Base-by-base conservation (phyloP, 1,140 invertebrate species). In the Mylabris phalerata region DNA sequence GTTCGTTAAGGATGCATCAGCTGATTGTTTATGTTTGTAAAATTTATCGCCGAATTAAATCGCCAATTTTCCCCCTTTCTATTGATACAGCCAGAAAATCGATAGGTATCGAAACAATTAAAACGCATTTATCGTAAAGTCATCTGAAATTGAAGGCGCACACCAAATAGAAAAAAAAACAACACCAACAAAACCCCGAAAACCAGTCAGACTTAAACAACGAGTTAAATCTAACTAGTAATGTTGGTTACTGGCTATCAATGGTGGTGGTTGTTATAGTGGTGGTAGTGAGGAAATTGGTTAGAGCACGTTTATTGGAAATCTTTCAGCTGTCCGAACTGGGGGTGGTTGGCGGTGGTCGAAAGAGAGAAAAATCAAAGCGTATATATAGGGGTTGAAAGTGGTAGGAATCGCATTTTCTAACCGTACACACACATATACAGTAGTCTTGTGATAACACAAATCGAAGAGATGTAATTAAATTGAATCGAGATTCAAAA, bases 321-420 rank as follows among this genome's bases (percentile, higher is more conserved):
- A 72, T 72, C 71, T 72, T 71, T 72, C 71, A 71, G 68, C 69
- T 72, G 71, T 72, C 71, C 71, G 65, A 71, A 62, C 60, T 49
- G 52, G 19, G 19, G 19, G 19, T 19, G 19, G 19, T 19, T 19
- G 19, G 19, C 19, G 32, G 32, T 32, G 32, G 32, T 32, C 7
- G 32, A 32, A 32, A 7, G 32, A 32, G 32, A 32, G 32, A 32
- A 32, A 32, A 32, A 32, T 32, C 32, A 32, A 32, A 32, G 32
- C 32, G 32, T 32, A 32, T 32, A 32, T 32, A 32, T 32, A 4
- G 32, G 7, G 32, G 4, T 32, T 32, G 2, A 32, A 7, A 7
- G 4, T 5, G 32, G 4, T 7, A 4, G 7, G 32, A 32, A 32
- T 32, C 32, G 32, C 32, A 32, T 32, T 32, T 32, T 32, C 32